phyloP scores from a whole-genome alignment of 2,113 vertebrate genomes.

The Lophura nycthemera region DNA sequence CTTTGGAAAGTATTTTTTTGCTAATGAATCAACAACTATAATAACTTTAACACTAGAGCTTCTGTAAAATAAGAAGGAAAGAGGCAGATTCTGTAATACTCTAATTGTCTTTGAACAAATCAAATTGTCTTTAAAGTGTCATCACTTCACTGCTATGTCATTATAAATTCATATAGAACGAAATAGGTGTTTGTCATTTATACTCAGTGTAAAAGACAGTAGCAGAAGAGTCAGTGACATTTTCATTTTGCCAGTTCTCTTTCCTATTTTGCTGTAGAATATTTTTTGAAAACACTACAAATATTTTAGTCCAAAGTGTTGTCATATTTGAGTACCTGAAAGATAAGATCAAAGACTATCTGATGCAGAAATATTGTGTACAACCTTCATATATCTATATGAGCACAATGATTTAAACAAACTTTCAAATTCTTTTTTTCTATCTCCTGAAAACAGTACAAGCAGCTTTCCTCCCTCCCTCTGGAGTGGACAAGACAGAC shows the following conservation, averaged over 20 bases:
- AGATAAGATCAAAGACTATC: background rate
- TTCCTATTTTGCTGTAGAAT: background rate
- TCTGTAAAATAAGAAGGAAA: background rate
- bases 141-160: background rate
- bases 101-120: background rate
- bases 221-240: background rate
- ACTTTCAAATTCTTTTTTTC: background rate
- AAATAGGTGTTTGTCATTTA: background rate
- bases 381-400: background rate
- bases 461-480: background rate
- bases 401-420: background rate
- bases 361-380: background rate
- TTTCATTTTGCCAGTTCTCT: background rate
- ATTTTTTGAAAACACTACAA: background rate
- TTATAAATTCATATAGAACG: background rate
- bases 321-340: background rate
- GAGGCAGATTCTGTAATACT: background rate
- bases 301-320: background rate
- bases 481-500: too few relatives aligned
- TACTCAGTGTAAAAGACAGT: background rate
- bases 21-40: background rate
- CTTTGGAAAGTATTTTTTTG: background rate
- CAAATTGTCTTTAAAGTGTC: background rate
- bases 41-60: background rate
- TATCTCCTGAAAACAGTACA: background rate